A percentile compares a stretch with the other conserved stretches of the same genome.
Conservation (phyloP, 92 coral and sea anemone species). For the Palythoa grandis region DNA sequence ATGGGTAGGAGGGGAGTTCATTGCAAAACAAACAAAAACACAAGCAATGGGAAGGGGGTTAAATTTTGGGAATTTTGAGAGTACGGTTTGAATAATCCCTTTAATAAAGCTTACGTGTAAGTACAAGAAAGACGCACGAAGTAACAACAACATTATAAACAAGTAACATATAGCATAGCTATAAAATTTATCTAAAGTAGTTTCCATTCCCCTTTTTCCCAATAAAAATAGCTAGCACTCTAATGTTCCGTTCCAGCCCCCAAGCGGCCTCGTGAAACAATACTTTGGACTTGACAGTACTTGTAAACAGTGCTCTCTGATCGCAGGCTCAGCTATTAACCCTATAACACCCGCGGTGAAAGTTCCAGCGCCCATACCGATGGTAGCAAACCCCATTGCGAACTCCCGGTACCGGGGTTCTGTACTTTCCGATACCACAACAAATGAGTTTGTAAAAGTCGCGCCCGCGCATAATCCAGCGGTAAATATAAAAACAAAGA, state of each 20-base stretch:
- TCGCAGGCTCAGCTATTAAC: constrained; percentile 72
- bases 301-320: constrained; percentile 75
- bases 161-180: no score
- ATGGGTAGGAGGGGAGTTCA: no score
- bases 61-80: no score
- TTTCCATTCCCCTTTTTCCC: neutral
- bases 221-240: constrained; percentile 20
- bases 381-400: constrained; percentile 93
- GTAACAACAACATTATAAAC: no score
- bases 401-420: constrained; percentile 75
- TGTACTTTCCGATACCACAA: constrained; percentile 77
- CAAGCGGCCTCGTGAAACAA: constrained; percentile 87
- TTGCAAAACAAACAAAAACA: no score
- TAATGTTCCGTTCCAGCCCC: constrained; percentile 77
- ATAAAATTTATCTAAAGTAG: no score
- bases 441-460: constrained; percentile 83
- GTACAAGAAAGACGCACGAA: no score
- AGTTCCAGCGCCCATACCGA: constrained; percentile 94
- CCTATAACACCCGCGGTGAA: constrained; percentile 87
- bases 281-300: constrained; percentile 69
- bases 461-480: constrained; percentile 94
- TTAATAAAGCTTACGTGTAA: no score
- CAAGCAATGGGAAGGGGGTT: no score
- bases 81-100: no score
- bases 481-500: constrained; percentile 77